A percentile compares a stretch with the other conserved stretches of the same genome.
These are phyloP conservation scores for Microdon myrmicae DNA, from an alignment of 2,888 invertebrate species.

Conservation along the genomic window DNA sequence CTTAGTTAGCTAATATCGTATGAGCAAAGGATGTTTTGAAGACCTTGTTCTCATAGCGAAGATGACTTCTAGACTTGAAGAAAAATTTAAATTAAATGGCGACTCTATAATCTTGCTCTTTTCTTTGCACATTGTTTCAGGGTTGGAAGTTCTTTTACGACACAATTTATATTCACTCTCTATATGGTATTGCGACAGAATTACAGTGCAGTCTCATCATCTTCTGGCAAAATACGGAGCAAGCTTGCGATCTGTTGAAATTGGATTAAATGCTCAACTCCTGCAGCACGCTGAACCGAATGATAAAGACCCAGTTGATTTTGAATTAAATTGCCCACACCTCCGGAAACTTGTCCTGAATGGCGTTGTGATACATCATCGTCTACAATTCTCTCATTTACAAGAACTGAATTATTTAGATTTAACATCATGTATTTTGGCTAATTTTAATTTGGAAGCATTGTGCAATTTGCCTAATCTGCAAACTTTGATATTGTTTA, in stretches of 20 bases:
- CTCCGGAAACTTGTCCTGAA: constrained; percentile 64
- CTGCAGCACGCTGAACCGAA: constrained; percentile 69
- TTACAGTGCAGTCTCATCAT: constrained; percentile 74
- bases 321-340: constrained; percentile 67
- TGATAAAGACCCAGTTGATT: constrained; percentile 72
- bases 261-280: constrained; percentile 76
- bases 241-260: constrained; percentile 75
- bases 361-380: constrained; percentile 65
- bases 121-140: constrained; percentile 47
- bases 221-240: constrained; percentile 76
- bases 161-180: constrained; percentile 82
- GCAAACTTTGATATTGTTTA: constrained; percentile 81
- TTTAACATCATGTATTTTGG: constrained; percentile 64
- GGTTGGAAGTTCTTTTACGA: constrained; percentile 74
- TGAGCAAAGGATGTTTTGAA: too few species aligned
- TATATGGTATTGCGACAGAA: constrained; percentile 77
- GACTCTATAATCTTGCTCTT: too few species aligned
- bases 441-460: constrained; percentile 65
- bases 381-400: constrained; percentile 61
- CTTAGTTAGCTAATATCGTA: too few species aligned
- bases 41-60: too few species aligned
- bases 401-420: constrained; percentile 63
- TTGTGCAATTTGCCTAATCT: constrained; percentile 75
- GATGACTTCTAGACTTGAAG: too few species aligned
- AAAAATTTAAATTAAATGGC: too few species aligned